These are phyloP conservation scores for Sebastes kiyomatsui DNA, from an alignment of 2,797 vertebrate species.

Conservation along the genomic window DNA sequence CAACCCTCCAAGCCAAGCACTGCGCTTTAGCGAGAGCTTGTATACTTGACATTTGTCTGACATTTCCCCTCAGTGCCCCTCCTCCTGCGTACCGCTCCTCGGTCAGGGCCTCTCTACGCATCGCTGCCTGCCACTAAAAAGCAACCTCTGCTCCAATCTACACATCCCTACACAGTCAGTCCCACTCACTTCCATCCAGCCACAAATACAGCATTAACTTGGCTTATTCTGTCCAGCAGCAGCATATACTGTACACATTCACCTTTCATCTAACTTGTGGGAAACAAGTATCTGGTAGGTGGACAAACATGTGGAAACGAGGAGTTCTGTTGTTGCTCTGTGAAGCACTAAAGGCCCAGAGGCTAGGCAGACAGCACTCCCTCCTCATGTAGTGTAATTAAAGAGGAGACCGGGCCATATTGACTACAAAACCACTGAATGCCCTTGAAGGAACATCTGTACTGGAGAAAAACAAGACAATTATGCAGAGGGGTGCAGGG, in stretches of 20 bases:
- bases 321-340: constrained; percentile 42
- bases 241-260: constrained; percentile 1
- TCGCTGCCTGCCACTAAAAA: constrained; percentile 63
- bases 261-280: constrained; percentile 16
- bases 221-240: constrained; percentile 12
- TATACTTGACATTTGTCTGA: constrained; percentile 87
- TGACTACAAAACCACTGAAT: constrained; percentile 83
- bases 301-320: constrained; percentile 59
- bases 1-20: constrained; percentile 16
- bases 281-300: constrained; percentile 38
- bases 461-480: constrained; percentile 85
- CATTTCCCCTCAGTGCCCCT: constrained; percentile 75
- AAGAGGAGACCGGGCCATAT: constrained; percentile 81
- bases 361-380: constrained; percentile 74
- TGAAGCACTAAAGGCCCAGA: constrained; percentile 59
- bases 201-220: constrained; percentile 47
- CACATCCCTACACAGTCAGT: constrained; percentile 43
- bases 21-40: constrained; percentile 54
- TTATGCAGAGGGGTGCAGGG: constrained; percentile 75
- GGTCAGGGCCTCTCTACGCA: constrained; percentile 55
- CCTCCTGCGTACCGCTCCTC: constrained; percentile 44
- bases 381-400: constrained; percentile 82
- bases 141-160: constrained; percentile 51
- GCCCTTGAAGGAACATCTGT: constrained; percentile 87
- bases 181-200: constrained; percentile 45